Base-by-base conservation (phyloP, 2,113 vertebrate species). In the Pseudopodoces humilis region DNA sequence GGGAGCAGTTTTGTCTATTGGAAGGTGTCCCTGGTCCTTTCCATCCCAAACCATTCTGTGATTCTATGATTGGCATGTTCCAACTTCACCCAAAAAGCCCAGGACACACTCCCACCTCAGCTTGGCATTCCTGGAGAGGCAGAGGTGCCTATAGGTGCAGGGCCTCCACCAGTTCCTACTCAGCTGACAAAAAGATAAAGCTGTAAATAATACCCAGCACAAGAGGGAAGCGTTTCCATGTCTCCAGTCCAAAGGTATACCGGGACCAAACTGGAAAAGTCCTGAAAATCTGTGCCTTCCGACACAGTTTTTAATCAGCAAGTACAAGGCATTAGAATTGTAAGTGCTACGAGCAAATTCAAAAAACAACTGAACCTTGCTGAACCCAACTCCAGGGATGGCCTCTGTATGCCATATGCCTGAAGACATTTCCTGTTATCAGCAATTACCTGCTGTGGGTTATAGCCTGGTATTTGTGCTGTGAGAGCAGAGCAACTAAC, bases 401-500 rank as follows among this genome's bases (percentile, higher is more conserved):
- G 41, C 56, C 53, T 46, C 4, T 7, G 41, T 62, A 75, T 8
- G 1, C 17, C 15, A 25, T 44, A 15, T 0, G 1, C 30, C 81
- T 22, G 9, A 30, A 83, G 77, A 79, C 1, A 1, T 31, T 75
- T 70, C 37, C 67, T 60, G 60, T 35, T 53, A 18, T 13, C 35
- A 15, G 11, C 16, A 49, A 58, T 44, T 72, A 19, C 25, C 69
- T 74, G 44, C 81, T 27, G 35, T 7, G 12, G 16, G 49, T 68
- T 81, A 71, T 3, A 2, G 55, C 33, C 75, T 60, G 8, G 1
- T n/a, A 18, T 30, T 16, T 63, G 27, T 17, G 35, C 63, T 67
- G 21, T 2, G 31, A 94, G 47, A 72, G 41, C 47, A 81, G 13
- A 88, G 60, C 41, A 71, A 59, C 27, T 13, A 46, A 46, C 33